Evolutionary conservation across 2,888 invertebrate genomes (phyloP).

Genomic region (Eupithecia subfuscata): DNA sequence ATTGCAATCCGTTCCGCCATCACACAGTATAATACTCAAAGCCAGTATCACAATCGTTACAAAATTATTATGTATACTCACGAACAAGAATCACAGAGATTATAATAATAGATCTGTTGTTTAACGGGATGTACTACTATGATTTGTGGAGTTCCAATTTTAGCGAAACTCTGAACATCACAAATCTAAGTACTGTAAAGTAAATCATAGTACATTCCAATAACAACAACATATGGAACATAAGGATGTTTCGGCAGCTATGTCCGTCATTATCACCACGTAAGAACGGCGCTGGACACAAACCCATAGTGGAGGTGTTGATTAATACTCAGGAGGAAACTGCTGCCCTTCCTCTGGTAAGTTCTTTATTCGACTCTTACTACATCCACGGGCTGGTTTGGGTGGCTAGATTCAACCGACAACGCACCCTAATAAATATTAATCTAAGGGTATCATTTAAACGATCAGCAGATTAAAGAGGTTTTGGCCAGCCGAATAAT

Average conservation of each 20-base stretch:
- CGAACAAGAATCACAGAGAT: not conserved
- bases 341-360: not conserved
- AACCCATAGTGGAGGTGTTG: not conserved
- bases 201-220: not conserved
- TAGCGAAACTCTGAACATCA: not conserved
- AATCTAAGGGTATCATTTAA: too few species aligned
- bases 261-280: not conserved
- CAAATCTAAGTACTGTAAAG: not conserved
- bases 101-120: not conserved
- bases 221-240: not conserved
- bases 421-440: not conserved
- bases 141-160: not conserved
- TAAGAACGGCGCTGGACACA: not conserved
- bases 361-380: not conserved
- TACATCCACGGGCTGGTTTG: not conserved
- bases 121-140: not conserved
- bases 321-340: not conserved
- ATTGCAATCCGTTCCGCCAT: conserved; percentile 49
- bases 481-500: too few species aligned
- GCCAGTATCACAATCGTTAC: not conserved
- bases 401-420: not conserved
- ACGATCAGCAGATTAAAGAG: too few species aligned
- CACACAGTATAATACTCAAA: conserved; percentile 18
- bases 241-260: not conserved
- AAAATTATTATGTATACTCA: not conserved